Evolutionary conservation across 2,113 vertebrate genomes (phyloP), one percentile per base, ranked within the genome.

Genomic region (Siniperca knerii): DNA sequence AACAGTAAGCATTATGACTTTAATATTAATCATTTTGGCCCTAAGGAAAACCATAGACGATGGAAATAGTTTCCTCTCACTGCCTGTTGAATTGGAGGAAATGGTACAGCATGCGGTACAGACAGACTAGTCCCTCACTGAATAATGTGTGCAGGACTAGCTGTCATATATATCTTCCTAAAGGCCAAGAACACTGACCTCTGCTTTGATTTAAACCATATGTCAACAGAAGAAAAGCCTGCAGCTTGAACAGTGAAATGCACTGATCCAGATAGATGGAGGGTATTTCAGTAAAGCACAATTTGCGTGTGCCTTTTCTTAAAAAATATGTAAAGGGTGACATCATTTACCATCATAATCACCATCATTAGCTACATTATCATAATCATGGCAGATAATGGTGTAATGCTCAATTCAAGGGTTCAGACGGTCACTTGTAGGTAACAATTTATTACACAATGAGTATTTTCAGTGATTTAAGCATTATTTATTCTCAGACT

Each of bases 1-100:
- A 81, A 75, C 55, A 67, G 23, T 54, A 42, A 50, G 23, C 1
- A 8, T n/a, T 58, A 54, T 18, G 55, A 25, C 25, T 69, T 60
- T 50, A 42, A 78, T 71, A 77, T 69, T 66, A 58, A 73, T 77
- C 75, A 23, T 52, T 75, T 29, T 42, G 55, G 21, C 62, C 25
- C 23, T 0, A 18, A 75, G 60, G 42, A 46, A 52, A 60, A 74
- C 21, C 3, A 42, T n/a, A 74, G 44, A 54, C 2, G 0, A 66
- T 33, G 35, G 35, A 15, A 46, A 60, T 16, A 4, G 7, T 74
- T 71, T 44, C 6, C 20, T 42, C 20, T 8, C 1, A 15, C 16
- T 29, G 58, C 21, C 46, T 62, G 83, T 11, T 79, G 42, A 77
- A 54, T 52, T 33, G 18, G 52, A 46, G 71, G 75, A 75, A 73